Evolutionary conservation across 2,113 vertebrate species (phyloP).

Genomic region (Gymnobelideus leadbeateri): DNA sequence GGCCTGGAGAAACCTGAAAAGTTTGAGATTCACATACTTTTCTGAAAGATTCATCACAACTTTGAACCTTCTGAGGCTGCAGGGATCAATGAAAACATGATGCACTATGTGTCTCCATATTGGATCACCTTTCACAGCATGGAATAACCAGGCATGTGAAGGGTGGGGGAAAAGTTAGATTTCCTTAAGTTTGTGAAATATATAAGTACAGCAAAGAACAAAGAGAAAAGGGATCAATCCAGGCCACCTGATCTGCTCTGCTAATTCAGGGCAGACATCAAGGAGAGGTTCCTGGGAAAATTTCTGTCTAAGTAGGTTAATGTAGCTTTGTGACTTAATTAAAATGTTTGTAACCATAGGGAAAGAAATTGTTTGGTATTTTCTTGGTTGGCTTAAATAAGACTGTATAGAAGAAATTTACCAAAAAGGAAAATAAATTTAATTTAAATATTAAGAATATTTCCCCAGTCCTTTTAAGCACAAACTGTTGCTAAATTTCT

Average conservation of each 20-base stretch:
- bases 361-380: not conserved
- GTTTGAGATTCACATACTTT: slow-evolving; percentile 61
- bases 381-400: not conserved
- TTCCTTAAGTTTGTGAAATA: slow-evolving; percentile 62
- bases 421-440: not conserved
- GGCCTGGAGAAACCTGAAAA: slow-evolving; percentile 61
- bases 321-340: slow-evolving; percentile 68
- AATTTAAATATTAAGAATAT: slow-evolving; percentile 47
- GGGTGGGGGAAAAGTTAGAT: not conserved
- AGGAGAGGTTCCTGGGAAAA: slow-evolving; percentile 39
- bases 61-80: slow-evolving; percentile 70
- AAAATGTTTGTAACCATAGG: slow-evolving; percentile 55
- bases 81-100: slow-evolving; percentile 48
- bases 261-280: slow-evolving; percentile 16
- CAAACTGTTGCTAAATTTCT: slow-evolving; percentile 16
- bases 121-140: slow-evolving; percentile 56
- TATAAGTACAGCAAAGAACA: slow-evolving; percentile 56
- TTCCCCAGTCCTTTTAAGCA: not conserved
- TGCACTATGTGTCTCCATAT: not conserved
- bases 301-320: slow-evolving; percentile 44
- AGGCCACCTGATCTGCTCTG: slow-evolving; percentile 17
- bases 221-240: slow-evolving; percentile 33
- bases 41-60: slow-evolving; percentile 64
- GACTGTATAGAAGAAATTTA: slow-evolving; percentile 8
- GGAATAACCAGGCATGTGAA: not conserved